Base-by-base conservation (phyloP, 2,888 invertebrate genomes). In the Vesta saturnalis region DNA sequence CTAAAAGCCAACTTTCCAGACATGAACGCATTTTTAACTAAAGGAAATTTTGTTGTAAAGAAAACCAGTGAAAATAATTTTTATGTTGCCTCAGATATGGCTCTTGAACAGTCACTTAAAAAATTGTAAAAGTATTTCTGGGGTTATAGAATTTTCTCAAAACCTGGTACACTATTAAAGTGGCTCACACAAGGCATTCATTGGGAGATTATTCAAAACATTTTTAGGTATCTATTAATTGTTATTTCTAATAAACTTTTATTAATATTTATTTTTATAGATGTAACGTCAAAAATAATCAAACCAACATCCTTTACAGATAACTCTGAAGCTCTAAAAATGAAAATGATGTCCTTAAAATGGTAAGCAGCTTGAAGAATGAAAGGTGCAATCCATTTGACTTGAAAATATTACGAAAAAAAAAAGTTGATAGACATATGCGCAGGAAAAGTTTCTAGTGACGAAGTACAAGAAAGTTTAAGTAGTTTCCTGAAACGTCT, bases 351-450 rank as follows among this genome's bases (percentile, higher is more conserved):
- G 61, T 66, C 1, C 14, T 54, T 4, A 66, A 52, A 19, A 66
- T 66, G 1, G 22, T 60, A 1, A 35, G 49, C 10, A 61, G 16
- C 5, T 30, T 66, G 16, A 43, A 61, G 22, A 30, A 54, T 12
- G 52, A 61, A 12, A 63, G 66, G 66, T 66, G 66, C 16, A 66
- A 66, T 22, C 66, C 66, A 6, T 66, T 66, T 66, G 23, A 66
- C 35, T 39, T 66, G 30, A 14, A 49, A 4, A 43, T 1, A 2
- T 52, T 66, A 23, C 66, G 52, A 8, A 4, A 2, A 43, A n/a
- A 6, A 2, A 6, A 4, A 30, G 4, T 47, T 63, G 39, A 63
- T 66, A 19, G 63, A 66, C 56, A 49, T 49, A 4, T 49, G 16
- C 18, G 63, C 62, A 5, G 66, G 66, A 18, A 63, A 62, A 56